Conservation (phyloP, 2,797 vertebrate genomes). For the Danio aesculapii region DNA sequence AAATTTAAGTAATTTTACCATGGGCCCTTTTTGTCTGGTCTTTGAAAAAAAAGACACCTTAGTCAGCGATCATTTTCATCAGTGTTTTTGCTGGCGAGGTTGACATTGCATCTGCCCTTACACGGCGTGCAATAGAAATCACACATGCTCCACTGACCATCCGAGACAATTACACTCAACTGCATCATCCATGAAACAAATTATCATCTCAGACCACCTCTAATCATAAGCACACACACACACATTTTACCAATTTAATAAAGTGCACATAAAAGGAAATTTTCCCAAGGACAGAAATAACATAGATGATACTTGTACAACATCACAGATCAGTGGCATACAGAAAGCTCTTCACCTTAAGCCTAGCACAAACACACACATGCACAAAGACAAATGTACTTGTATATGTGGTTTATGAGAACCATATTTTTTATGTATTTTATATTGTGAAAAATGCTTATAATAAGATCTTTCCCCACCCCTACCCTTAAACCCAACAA, state of each 20-base stretch:
- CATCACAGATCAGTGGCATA: too few species aligned
- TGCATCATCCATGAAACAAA: slow-evolving; percentile 32
- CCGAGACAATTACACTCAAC: slow-evolving; percentile 40
- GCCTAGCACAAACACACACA: slow-evolving; percentile 2
- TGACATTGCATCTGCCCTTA: slow-evolving; percentile 30
- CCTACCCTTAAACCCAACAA: too few species aligned
- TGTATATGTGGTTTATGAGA: neutral
- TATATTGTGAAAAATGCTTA: too few species aligned
- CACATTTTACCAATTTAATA: too few species aligned
- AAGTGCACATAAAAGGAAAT: too few species aligned
- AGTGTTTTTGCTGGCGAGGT: slow-evolving; percentile 3
- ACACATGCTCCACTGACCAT: slow-evolving; percentile 28
- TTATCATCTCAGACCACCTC: slow-evolving; percentile 29
- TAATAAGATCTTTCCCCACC: too few species aligned
- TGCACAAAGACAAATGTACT: neutral
- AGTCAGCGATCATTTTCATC: neutral
- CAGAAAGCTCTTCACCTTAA: too few species aligned
- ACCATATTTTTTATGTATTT: too few species aligned
- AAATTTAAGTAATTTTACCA: neutral
- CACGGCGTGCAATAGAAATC: slow-evolving; percentile 33
- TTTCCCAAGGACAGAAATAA: too few species aligned
- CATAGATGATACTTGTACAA: too few species aligned
- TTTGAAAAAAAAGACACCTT: neutral
- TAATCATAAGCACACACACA: neutral
- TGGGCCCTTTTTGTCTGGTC: neutral